Evolutionary conservation across 1,140 invertebrate genomes (phyloP).

Genomic region (Platyscapa corneri): DNA sequence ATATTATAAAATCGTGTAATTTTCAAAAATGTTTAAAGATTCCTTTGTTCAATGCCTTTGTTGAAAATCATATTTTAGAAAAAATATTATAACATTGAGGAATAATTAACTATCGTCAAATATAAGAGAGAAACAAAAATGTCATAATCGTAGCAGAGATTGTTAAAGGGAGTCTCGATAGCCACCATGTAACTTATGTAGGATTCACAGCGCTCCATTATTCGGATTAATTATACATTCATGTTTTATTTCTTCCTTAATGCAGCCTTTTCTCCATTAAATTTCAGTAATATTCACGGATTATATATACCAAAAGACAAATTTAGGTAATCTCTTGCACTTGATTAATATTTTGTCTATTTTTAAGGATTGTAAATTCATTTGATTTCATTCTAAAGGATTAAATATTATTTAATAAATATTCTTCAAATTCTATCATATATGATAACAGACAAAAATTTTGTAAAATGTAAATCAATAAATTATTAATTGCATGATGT

Average conservation of each 20-base stretch:
- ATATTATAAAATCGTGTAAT: too few relatives aligned
- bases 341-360: too few relatives aligned
- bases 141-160: slow-evolving; percentile 6
- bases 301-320: neutral
- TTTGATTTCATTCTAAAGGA: too few relatives aligned
- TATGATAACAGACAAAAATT: too few relatives aligned
- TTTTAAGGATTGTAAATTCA: too few relatives aligned
- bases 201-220: slow-evolving; percentile 29
- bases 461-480: too few relatives aligned
- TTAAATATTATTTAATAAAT: too few relatives aligned
- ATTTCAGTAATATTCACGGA: slow-evolving; percentile 23
- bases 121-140: slow-evolving; percentile 11
- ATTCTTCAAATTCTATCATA: too few relatives aligned
- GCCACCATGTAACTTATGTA: slow-evolving; percentile 25
- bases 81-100: slow-evolving; percentile 3
- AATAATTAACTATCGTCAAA: slow-evolving; percentile 31
- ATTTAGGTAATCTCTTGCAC: neutral
- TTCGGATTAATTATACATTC: slow-evolving; percentile 43
- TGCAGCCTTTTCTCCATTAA: slow-evolving; percentile 8
- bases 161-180: slow-evolving; percentile 19
- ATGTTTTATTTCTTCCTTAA: slow-evolving; percentile 4
- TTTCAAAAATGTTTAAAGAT: too few relatives aligned
- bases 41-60: too few relatives aligned
- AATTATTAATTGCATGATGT: too few relatives aligned
- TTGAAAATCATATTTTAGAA: neutral